Conservation (phyloP, 92 coral and sea anemone species). For the Parazoanthus swiftii region DNA sequence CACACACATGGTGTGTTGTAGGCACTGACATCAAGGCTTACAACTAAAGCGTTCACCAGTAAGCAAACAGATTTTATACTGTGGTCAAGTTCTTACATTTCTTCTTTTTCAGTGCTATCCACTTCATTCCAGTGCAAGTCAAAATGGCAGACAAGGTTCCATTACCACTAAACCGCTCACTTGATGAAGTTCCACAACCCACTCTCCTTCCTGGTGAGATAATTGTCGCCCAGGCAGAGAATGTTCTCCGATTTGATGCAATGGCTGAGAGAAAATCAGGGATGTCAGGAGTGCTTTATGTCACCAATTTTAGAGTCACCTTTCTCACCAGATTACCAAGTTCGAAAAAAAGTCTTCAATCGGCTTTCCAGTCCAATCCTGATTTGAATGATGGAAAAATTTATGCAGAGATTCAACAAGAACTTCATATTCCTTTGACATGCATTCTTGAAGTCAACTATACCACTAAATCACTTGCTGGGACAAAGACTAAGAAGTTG, state of each 20-base stretch:
- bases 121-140: neutral
- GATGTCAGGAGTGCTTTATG: slow-evolving; percentile 89
- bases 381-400: slow-evolving; percentile 76
- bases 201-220: slow-evolving; percentile 92
- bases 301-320: slow-evolving; percentile 92
- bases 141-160: slow-evolving; percentile 27
- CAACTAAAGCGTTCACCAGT: no score
- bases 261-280: slow-evolving; percentile 96
- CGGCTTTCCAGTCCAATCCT: slow-evolving; percentile 91
- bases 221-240: slow-evolving; percentile 81
- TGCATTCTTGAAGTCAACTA: slow-evolving; percentile 79
- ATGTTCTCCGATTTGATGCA: slow-evolving; percentile 89
- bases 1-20: no score
- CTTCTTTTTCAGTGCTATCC: neutral
- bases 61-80: no score
- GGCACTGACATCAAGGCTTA: no score
- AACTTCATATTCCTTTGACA: slow-evolving; percentile 90
- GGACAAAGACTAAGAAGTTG: slow-evolving; percentile 74
- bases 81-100: neutral
- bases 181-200: slow-evolving; percentile 65
- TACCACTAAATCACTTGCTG: slow-evolving; percentile 65
- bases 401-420: slow-evolving; percentile 83
- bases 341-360: slow-evolving; percentile 64
- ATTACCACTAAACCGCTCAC: neutral
- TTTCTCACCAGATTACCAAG: slow-evolving; percentile 73